Evolutionary conservation across 2,797 vertebrate species (phyloP).

Genomic region (Lemur catta): DNA sequence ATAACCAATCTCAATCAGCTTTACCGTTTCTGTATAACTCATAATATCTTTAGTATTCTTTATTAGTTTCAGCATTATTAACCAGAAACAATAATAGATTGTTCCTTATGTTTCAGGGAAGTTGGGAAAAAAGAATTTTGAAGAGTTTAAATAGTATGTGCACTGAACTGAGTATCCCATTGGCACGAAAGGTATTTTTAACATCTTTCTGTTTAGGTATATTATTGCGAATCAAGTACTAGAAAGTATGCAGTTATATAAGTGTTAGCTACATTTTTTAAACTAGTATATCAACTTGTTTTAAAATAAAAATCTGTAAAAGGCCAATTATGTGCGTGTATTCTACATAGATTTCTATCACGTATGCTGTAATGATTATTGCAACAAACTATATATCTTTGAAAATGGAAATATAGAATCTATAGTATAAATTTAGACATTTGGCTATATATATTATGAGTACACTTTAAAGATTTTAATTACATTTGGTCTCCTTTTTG

Average conservation of each 20-base stretch:
- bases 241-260: conserved; percentile 33
- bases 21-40: not conserved
- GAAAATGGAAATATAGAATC: conserved; percentile 19
- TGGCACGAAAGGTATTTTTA: conserved; percentile 93
- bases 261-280: not conserved
- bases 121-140: conserved; percentile 97
- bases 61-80: not conserved
- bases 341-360: conserved; percentile 23
- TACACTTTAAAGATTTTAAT: not conserved
- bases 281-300: not conserved
- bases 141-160: conserved; percentile 99
- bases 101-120: conserved; percentile 86
- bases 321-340: not conserved
- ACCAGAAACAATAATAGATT: conserved; percentile 27
- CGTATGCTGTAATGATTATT: not conserved
- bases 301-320: conserved; percentile 32
- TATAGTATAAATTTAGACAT: not conserved
- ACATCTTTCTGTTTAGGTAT: conserved; percentile 9
- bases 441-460: not conserved
- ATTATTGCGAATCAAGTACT: conserved; percentile 39
- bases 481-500: not conserved
- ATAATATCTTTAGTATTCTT: conserved; percentile 12
- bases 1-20: not conserved
- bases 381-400: not conserved
- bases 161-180: conserved; percentile 92